These are phyloP conservation scores for Nomada ruficornis DNA, from an alignment of 2,888 invertebrate genomes.

Conservation along the genomic window DNA sequence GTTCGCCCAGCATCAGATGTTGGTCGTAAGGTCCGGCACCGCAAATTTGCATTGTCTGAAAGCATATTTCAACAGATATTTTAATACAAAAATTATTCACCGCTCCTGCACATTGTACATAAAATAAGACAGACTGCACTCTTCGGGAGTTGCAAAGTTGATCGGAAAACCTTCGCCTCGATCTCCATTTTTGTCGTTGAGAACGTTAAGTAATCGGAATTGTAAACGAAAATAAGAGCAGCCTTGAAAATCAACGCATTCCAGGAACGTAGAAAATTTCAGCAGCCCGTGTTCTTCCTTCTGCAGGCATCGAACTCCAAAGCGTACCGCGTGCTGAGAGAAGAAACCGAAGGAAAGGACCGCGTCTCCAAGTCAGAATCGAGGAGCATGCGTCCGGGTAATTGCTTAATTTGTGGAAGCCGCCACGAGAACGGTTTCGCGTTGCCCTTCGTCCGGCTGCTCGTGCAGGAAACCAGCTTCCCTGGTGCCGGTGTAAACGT, in stretches of 20 bases:
- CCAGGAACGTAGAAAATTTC: slow-evolving; percentile 26
- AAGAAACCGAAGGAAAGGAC: slow-evolving; percentile 36
- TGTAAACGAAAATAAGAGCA: too few relatives aligned
- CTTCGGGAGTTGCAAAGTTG: too few relatives aligned
- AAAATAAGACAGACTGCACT: too few relatives aligned
- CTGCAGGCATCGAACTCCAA: slow-evolving; percentile 45
- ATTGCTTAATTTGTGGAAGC: slow-evolving; percentile 83
- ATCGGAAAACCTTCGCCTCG: too few relatives aligned
- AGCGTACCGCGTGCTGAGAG: not conserved
- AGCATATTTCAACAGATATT: not conserved
- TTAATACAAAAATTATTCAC: not conserved
- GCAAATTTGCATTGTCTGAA: slow-evolving; percentile 80
- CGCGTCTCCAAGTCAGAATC: slow-evolving; percentile 45
- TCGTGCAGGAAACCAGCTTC: slow-evolving; percentile 26
- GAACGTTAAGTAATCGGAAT: too few relatives aligned
- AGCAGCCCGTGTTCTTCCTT: slow-evolving; percentile 1
- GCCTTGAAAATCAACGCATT: not conserved
- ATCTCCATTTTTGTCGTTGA: too few relatives aligned
- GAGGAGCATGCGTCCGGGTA: slow-evolving; percentile 75
- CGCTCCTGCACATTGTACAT: too few relatives aligned
- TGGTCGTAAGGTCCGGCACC: slow-evolving; percentile 81
- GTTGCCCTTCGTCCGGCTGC: slow-evolving; percentile 42
- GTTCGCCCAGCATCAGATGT: slow-evolving; percentile 80
- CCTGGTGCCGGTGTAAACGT: slow-evolving; percentile 53
- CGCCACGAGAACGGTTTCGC: slow-evolving; percentile 60